Conservation (phyloP, 2,888 invertebrate species). For the Hecatera dysodea region DNA sequence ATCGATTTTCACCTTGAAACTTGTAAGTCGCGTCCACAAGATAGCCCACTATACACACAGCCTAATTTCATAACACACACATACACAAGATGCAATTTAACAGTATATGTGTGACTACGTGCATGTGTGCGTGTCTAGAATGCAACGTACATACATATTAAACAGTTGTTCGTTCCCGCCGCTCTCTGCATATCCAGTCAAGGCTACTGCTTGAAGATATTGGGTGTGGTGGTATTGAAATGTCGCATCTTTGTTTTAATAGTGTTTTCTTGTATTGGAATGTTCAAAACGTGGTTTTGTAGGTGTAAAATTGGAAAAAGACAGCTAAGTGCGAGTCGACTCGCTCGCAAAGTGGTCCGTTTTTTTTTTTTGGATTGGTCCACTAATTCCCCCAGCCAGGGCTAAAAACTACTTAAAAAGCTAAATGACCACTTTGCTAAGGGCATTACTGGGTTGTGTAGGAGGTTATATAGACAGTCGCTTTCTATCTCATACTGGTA, state of each 20-base stretch:
- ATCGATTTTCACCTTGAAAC: neutral
- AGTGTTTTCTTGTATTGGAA: neutral
- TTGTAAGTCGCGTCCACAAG: neutral
- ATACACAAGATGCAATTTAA: conserved; percentile 57
- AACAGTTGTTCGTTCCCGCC: conserved; percentile 38
- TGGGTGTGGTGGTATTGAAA: neutral
- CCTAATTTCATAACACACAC: conserved; percentile 60
- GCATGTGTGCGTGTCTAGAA: conserved; percentile 43
- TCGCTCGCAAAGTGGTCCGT: too few species aligned
- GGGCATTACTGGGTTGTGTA: too few species aligned
- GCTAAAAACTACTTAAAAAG: too few species aligned
- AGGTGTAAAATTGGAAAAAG: too few species aligned
- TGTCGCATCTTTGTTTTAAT: conserved; percentile 25
- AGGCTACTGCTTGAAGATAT: conserved; percentile 52
- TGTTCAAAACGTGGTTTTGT: too few species aligned
- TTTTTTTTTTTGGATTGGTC: too few species aligned
- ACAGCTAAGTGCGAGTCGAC: too few species aligned
- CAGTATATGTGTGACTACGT: neutral
- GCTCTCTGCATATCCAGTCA: conserved; percentile 57
- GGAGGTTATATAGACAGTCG: too few species aligned
- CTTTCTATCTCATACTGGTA: too few species aligned
- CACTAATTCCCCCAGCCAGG: too few species aligned
- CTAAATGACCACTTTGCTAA: too few species aligned
- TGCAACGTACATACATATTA: conserved; percentile 61
- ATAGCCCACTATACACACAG: neutral